Conservation (phyloP, 2,888 invertebrate species). For the Nomada lathburiana region DNA sequence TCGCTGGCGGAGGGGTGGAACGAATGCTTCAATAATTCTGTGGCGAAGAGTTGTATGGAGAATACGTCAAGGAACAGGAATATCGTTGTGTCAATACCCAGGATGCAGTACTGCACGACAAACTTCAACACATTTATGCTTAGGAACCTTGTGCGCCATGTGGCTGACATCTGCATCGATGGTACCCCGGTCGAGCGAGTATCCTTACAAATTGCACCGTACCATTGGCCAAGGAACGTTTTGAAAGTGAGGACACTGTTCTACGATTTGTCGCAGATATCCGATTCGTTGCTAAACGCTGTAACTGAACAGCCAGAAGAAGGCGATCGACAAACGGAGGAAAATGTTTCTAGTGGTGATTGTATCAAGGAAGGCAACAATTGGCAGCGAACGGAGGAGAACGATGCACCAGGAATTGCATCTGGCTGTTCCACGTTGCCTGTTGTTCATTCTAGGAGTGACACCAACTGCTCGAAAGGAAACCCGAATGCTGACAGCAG, state of each 20-base stretch:
- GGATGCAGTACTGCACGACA: conserved; percentile 33
- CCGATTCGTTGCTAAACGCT: conserved; percentile 65
- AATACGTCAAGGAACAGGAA: conserved; percentile 16
- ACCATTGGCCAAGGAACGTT: conserved; percentile 43
- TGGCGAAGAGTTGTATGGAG: conserved; percentile 24
- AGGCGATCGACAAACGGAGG: conserved; percentile 70
- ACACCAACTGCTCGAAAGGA: conserved; percentile 16
- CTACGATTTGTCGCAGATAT: conserved; percentile 53
- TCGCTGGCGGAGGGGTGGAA: conserved; percentile 21
- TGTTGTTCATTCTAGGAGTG: conserved; percentile 34
- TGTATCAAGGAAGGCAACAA: conserved; percentile 55
- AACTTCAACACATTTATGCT: conserved; percentile 60
- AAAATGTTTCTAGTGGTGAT: conserved; percentile 67
- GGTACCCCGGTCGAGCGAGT: conserved; percentile 51
- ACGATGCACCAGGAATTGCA: conserved; percentile 74
- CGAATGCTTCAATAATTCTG: conserved; percentile 28
- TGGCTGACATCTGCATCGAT: conserved; percentile 71
- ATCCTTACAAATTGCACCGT: conserved; percentile 46
- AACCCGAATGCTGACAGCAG: conserved; percentile 10
- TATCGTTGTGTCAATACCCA: conserved; percentile 21
- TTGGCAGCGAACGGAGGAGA: conserved; percentile 68
- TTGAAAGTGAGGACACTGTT: conserved; percentile 44
- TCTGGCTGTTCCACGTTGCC: conserved; percentile 76
- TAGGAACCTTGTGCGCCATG: conserved; percentile 74
- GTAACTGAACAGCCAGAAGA: conserved; percentile 68